Conservation (phyloP, 23 tunicate genomes). For the Diplosoma virens region DNA sequence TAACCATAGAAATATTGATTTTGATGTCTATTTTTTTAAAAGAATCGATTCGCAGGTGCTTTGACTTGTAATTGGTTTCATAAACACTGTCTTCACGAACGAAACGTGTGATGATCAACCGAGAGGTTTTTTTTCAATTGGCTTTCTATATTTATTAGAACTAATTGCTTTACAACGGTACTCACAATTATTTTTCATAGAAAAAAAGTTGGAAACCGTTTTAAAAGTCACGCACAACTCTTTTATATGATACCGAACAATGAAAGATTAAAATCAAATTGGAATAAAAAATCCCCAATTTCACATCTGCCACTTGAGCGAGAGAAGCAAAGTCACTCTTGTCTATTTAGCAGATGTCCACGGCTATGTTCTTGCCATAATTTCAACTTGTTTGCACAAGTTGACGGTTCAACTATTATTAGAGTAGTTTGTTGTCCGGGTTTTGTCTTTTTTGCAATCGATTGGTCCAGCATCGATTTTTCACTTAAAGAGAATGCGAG, state of each 20-base stretch:
- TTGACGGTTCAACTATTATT: slow-evolving; percentile 21
- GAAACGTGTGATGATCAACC: too few relatives aligned
- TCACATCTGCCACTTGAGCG: slow-evolving; percentile 3
- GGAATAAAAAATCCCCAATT: neutral
- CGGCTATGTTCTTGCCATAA: neutral
- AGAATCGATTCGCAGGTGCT: too few relatives aligned
- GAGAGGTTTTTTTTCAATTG: too few relatives aligned
- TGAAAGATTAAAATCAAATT: neutral
- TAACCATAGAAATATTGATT: too few relatives aligned
- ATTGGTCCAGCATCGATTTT: slow-evolving; percentile 22
- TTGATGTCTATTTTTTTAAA: too few relatives aligned
- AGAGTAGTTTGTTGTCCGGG: neutral
- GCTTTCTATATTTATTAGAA: too few relatives aligned
- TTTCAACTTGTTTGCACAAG: slow-evolving; percentile 10
- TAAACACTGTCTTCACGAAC: too few relatives aligned
- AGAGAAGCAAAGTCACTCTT: neutral
- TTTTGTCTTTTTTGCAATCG: neutral
- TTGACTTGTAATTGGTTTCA: too few relatives aligned
- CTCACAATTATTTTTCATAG: too few relatives aligned
- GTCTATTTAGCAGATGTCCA: neutral
- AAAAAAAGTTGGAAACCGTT: too few relatives aligned
- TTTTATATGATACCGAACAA: too few relatives aligned
- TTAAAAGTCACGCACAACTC: neutral
- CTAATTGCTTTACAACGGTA: too few relatives aligned
- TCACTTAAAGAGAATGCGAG: slow-evolving; percentile 25